phyloP scores from a whole-genome alignment of 2,888 invertebrate genomes.

The Macaria notata region DNA sequence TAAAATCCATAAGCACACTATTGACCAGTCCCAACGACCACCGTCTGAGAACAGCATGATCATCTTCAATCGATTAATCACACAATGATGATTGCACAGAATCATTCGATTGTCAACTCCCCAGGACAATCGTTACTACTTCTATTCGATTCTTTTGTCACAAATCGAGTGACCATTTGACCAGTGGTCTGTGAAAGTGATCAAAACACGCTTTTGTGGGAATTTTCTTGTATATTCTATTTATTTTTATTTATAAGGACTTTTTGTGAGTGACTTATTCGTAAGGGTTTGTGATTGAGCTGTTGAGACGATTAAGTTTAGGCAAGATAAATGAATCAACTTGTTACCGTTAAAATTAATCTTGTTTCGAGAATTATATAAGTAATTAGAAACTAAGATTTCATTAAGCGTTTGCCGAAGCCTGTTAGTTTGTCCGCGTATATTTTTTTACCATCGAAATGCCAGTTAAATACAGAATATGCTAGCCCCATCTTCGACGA shows the following conservation, averaged over 20 bases:
- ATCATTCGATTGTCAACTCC: conserved; percentile 39
- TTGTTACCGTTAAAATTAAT: background rate
- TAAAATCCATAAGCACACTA: background rate
- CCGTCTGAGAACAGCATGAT: conserved; percentile 32
- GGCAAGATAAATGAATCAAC: background rate
- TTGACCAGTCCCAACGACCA: conserved; percentile 6
- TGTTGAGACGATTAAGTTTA: background rate
- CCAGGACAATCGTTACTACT: conserved; percentile 43
- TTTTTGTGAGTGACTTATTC: background rate
- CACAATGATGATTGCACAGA: conserved; percentile 42
- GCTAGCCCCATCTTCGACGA: too few relatives aligned
- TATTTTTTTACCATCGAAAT: too few relatives aligned
- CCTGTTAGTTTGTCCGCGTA: too few relatives aligned
- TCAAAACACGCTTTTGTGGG: conserved; percentile 53
- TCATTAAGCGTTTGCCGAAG: too few relatives aligned
- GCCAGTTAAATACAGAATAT: too few relatives aligned
- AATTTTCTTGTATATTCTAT: conserved; percentile 35
- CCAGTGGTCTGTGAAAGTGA: conserved; percentile 44
- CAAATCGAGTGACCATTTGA: conserved; percentile 41
- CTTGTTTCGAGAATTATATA: background rate
- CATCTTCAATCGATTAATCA: conserved; percentile 54
- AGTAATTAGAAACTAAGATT: too few relatives aligned
- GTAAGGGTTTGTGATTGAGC: background rate
- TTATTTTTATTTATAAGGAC: conserved; percentile 24
- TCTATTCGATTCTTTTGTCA: conserved; percentile 37